Evolutionary conservation across 2,113 vertebrate genomes (phyloP), one percentile per base, ranked within the genome.

Genomic region (Bos indicus): DNA sequence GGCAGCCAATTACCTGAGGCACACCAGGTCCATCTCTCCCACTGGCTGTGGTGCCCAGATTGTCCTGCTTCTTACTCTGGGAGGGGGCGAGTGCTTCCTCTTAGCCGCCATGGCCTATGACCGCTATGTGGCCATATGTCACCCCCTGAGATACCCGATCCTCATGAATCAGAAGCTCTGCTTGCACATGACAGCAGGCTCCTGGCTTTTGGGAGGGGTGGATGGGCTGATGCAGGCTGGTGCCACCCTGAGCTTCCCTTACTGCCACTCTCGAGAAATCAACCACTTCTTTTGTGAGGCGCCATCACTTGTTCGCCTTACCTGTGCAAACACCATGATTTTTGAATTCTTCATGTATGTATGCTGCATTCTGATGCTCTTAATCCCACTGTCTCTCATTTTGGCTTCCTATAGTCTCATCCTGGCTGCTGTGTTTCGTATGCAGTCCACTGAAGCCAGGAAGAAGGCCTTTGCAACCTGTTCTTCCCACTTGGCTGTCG

Each of bases 231-330:
- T 95, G 82, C 91, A 93, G 12, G 81, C 96, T 2, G 54, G 19
- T 6, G 33, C 36, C 46, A 77, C 94, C 2, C 23, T 95, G 14
- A 95, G 87, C 48, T 90, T 95, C 67, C 87, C 94, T 57, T 93
- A 90, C 43, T 90, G 94, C 46, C 57, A 26, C n/a, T 60, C 85
- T 2, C 19, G 59, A 23, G 43, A 64, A 16, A 81, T 97, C 23
- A 95, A 87, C n/a, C 92, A 93, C 40, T 93, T 93, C 11, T 93
- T 93, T 14, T 87, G 90, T 67, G 90, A 84, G 84, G 93, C 85
- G 0, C 93, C 90, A 4, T 36, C 80, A 0, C 54, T 95, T 9
- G 25, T 93, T 51, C n/a, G n/a, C 14, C 91, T 95, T 3, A 91
- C 82, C 48, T 93, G 91, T 21, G 2, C 11, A 13, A 13, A 13